Evolutionary conservation across 2,113 vertebrate genomes (phyloP).

Genomic region (Sander lucioperca): DNA sequence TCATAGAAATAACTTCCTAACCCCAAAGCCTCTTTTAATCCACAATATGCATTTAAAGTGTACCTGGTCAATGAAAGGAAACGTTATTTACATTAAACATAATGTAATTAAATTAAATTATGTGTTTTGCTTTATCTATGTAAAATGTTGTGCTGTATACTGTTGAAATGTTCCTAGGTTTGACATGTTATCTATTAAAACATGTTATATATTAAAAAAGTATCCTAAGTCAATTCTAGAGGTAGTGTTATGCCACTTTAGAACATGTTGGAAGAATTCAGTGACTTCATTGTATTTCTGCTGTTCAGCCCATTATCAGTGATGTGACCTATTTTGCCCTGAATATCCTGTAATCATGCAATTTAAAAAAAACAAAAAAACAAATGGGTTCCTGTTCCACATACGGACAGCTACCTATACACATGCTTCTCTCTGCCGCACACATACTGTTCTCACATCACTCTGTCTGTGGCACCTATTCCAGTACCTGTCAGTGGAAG

Average conservation of each 20-base stretch:
- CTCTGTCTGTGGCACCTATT: not conserved
- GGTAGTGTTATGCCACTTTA: not conserved
- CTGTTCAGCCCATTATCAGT: not conserved
- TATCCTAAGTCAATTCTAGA: constrained; percentile 1
- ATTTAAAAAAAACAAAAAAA: not conserved
- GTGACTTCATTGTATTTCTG: not conserved
- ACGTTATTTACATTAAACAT: not conserved
- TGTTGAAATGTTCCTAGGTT: not conserved
- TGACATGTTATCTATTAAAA: not conserved
- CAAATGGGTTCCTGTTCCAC: not conserved
- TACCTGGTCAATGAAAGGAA: not conserved
- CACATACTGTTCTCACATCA: not conserved
- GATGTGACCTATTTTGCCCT: not conserved
- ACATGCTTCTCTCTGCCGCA: not conserved
- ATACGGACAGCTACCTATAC: not conserved
- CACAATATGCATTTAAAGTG: not conserved
- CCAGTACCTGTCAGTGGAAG: constrained; percentile 80
- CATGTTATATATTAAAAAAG: not conserved
- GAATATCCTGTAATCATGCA: not conserved
- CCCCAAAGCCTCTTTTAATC: not conserved
- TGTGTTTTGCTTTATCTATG: not conserved
- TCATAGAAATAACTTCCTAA: not conserved
- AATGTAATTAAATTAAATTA: not conserved
- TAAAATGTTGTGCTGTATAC: not conserved
- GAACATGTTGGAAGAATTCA: not conserved